phyloP scores from a whole-genome alignment of 2,888 invertebrate genomes.

The Drosophila seclusa region DNA sequence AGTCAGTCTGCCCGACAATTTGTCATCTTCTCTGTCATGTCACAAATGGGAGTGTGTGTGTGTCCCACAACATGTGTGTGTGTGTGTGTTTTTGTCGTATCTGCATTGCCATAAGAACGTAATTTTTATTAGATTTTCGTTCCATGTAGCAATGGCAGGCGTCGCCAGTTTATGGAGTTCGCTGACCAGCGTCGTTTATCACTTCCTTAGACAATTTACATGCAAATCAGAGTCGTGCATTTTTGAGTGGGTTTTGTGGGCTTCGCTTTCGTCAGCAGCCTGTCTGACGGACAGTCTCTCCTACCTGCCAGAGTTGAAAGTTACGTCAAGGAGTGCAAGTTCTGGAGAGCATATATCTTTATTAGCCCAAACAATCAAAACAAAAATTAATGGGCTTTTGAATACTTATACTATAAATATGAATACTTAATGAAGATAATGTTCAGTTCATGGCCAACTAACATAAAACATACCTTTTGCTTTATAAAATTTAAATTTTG shows the following conservation, averaged over 20 bases:
- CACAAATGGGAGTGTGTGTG: slow-evolving; percentile 55
- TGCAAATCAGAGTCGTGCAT: slow-evolving; percentile 66
- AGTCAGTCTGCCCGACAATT: slow-evolving; percentile 74
- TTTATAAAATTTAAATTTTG: not conserved
- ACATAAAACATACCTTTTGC: not conserved
- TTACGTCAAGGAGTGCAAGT: not conserved
- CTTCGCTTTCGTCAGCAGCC: slow-evolving; percentile 25
- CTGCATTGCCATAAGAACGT: slow-evolving; percentile 48
- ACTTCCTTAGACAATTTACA: slow-evolving; percentile 79
- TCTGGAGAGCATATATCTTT: not conserved
- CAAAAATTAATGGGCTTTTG: not conserved
- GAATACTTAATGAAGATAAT: not conserved
- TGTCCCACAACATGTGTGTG: slow-evolving; percentile 6
- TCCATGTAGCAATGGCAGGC: slow-evolving; percentile 42
- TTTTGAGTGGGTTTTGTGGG: slow-evolving; percentile 25
- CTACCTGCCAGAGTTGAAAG: not conserved
- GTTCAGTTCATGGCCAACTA: not conserved
- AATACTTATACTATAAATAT: not conserved
- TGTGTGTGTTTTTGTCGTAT: slow-evolving; percentile 26
- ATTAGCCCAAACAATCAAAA: not conserved
- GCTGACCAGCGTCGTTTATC: slow-evolving; percentile 69
- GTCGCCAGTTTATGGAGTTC: slow-evolving; percentile 48
- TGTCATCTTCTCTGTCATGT: slow-evolving; percentile 78
- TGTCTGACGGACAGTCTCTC: not conserved
- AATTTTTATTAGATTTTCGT: slow-evolving; percentile 76